phyloP scores from a whole-genome alignment of 1,140 invertebrate species.

The Acyrthosiphon pisum region DNA sequence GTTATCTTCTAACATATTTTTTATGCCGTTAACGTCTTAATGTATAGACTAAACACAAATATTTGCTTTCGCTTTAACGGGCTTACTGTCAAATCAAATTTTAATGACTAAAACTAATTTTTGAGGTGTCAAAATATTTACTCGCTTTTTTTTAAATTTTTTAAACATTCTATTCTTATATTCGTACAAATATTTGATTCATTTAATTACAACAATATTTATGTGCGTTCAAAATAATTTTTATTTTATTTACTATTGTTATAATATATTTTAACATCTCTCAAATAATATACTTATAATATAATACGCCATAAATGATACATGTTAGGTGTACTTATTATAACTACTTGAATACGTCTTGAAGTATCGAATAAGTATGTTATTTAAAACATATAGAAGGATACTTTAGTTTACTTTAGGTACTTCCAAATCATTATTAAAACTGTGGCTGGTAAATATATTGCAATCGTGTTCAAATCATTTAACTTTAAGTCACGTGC shows the following conservation, averaged over 20 bases:
- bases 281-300: neutral
- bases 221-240: neutral
- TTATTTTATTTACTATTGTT: neutral
- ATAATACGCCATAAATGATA: no score
- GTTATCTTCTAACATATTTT: neutral
- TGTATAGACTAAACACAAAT: neutral
- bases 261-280: neutral
- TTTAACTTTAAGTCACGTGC: neutral
- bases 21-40: neutral
- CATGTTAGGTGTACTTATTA: neutral
- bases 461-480: neutral
- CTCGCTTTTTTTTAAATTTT: neutral
- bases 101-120: constrained; percentile 10
- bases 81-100: neutral
- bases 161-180: neutral
- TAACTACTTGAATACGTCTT: neutral
- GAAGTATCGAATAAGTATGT: neutral
- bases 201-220: constrained; percentile 1
- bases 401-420: neutral
- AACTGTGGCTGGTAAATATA: neutral
- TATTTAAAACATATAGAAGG: neutral
- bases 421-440: neutral
- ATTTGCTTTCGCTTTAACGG: neutral
- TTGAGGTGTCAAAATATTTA: neutral
- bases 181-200: neutral